Evolutionary conservation across 2,888 invertebrate genomes (phyloP), one percentile per base, ranked within the genome.

Genomic region (Synanthedon andrenaeformis): DNA sequence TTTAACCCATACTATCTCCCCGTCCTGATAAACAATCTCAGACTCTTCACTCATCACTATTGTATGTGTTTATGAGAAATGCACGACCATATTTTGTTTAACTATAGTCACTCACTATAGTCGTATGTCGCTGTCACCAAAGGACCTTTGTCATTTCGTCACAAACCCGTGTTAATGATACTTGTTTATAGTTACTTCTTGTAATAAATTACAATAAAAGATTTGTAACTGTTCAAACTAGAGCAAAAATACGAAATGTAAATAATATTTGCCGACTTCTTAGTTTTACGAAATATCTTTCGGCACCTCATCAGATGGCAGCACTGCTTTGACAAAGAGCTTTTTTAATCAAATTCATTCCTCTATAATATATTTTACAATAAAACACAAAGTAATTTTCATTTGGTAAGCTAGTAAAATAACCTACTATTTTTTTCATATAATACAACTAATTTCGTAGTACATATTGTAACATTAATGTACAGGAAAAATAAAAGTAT

Each of bases 1-100:
- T 78, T 95, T 95, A 17, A 95, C 94, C 95, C 95, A 96, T 59
- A 95, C 95, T 66, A 95, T 89, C 68, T 95, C 94, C 53, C 93
- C 93, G 64, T 92, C 91, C 65, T 89, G 84, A 82, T 92, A 93
- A 69, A 75, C 83, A 63, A 90, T 89, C 83, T 90, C 89, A 66
- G 90, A 90, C 82, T 92, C 91, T 68, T 92, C 92, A 84, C 91
- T 91, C 93, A 93, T 93, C 82, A 79, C 83, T 76, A 80, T 76
- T 72, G 6, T 68, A 70, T 70, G 69, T 71, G 68, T 76, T 85
- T 76, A 85, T 73, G 65, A 76, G 67, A 77, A 79, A 76, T 67
- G 78, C 75, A 82, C 85, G 76, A 87, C 85, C 86, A 87, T 87
- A 85, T 84, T 85, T 84, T 82, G 62, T 65, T 41, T 49, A 54